These are phyloP conservation scores for Muscina levida DNA, from an alignment of 2,888 invertebrate genomes.

Conservation along the genomic window DNA sequence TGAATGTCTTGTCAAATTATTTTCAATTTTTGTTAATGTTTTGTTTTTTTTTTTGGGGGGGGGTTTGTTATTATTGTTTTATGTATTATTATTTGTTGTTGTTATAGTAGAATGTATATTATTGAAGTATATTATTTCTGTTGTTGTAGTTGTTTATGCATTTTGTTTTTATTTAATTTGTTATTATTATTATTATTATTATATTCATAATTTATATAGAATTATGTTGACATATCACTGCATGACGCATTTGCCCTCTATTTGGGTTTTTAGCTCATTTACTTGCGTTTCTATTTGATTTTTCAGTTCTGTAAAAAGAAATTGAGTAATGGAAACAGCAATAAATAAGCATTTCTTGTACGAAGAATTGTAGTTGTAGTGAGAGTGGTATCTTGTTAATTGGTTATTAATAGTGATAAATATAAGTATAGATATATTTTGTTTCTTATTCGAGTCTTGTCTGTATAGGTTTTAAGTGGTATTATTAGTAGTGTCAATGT, in stretches of 20 bases:
- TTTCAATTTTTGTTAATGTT: conserved; percentile 22
- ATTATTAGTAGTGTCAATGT: background rate
- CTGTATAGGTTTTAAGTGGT: background rate
- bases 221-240: conserved; percentile 87
- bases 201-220: conserved; percentile 70
- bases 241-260: conserved; percentile 97
- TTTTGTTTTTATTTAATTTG: conserved; percentile 59
- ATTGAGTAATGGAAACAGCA: conserved; percentile 80
- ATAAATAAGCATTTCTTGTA: conserved; percentile 80
- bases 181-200: conserved; percentile 64
- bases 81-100: conserved; percentile 41
- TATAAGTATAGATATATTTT: too few relatives aligned
- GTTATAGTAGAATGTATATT: conserved; percentile 61
- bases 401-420: conserved; percentile 11
- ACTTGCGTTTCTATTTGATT: conserved; percentile 98
- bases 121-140: conserved; percentile 57
- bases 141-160: conserved; percentile 49
- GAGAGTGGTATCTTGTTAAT: conserved; percentile 32
- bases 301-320: conserved; percentile 93
- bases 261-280: conserved; percentile 96
- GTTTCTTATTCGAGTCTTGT: too few relatives aligned
- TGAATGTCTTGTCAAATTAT: too few relatives aligned
- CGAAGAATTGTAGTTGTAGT: conserved; percentile 72
- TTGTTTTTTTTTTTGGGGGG: background rate
- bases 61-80: conserved; percentile 29